A percentile compares a stretch with the other conserved stretches of the same genome.
These are phyloP conservation scores for Colostygia pectinataria DNA, from an alignment of 2,888 invertebrate species.

Conservation along the genomic window DNA sequence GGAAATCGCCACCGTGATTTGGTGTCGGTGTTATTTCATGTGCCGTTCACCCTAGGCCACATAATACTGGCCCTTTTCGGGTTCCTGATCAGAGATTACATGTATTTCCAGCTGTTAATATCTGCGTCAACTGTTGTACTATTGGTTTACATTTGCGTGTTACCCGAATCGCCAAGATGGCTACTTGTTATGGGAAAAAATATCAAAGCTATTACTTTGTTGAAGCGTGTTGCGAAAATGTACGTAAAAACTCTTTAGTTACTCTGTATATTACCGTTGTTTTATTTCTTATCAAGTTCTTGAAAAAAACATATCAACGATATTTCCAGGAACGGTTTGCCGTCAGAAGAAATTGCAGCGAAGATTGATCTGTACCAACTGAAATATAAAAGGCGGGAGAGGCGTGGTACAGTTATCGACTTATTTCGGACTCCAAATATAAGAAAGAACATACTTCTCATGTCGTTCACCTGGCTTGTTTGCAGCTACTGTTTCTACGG, in stretches of 20 bases:
- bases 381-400: constrained; percentile 42
- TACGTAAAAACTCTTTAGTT: constrained; percentile 40
- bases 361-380: constrained; percentile 62
- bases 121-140: constrained; percentile 82
- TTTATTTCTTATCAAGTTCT: no score
- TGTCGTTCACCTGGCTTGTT: constrained; percentile 89
- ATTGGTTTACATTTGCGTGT: constrained; percentile 85
- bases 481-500: constrained; percentile 90
- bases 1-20: constrained; percentile 76
- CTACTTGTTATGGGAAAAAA: constrained; percentile 85
- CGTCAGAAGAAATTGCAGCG: constrained; percentile 63
- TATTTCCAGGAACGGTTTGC: constrained; percentile 61
- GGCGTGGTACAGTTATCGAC: constrained; percentile 80
- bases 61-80: constrained; percentile 84
- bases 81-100: constrained; percentile 85
- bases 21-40: constrained; percentile 84
- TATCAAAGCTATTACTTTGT: constrained; percentile 82
- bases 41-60: constrained; percentile 87
- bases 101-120: constrained; percentile 84
- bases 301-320: not conserved
- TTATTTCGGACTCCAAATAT: constrained; percentile 86
- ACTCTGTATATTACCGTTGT: not conserved
- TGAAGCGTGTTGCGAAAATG: constrained; percentile 85
- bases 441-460: constrained; percentile 86
- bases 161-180: constrained; percentile 92